Evolutionary conservation across 1,140 invertebrate genomes (phyloP), one percentile per base, ranked within the genome.

Genomic region (Spodoptera litura): DNA sequence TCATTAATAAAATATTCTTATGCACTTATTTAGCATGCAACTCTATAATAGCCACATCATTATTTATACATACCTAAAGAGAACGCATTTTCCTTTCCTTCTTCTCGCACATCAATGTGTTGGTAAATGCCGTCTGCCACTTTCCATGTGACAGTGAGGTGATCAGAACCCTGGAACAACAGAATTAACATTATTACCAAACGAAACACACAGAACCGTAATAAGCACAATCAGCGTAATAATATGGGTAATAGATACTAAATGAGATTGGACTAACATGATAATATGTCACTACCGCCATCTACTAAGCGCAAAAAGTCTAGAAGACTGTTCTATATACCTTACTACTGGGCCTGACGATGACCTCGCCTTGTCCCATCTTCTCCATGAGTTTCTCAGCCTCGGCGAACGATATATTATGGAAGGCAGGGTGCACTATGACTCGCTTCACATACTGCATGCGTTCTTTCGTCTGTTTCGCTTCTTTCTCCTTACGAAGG

Each of bases 121-220:
- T 99, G 98, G 89, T 98, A 98, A 78, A 99, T 97, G 13, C 97
- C 97, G 64, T 99, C 98, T 4, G 97, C 96, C 0, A 99, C 99
- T 94, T 99, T 99, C 99, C 99, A 99, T 0, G 99, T 99, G 0
- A 99, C 98, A 0, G 99, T 99, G 59, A 99, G 94, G 93, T 99
- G 99, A 93, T 99, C 98, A 2, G 97, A 96, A 56, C 99, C 99
- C 95, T 97, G 84, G 68, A 91, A 84, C 20, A 70, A 78, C 59
- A 79, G 58, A 15, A 85, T 27, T 25, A 27, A 68, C 12, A 64
- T 15, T 53, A 6, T 58, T 49, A 61, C 20, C 20, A 20, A 20
- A 20, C 20, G 1, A 20, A 20, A 20, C 20, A 20, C 20, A 20
- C 20, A 20, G 20, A 20, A 20, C 20, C 20, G 20, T 20, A 20